phyloP scores from a whole-genome alignment of 2,888 invertebrate genomes.

The Drosophila atroscutellata region DNA sequence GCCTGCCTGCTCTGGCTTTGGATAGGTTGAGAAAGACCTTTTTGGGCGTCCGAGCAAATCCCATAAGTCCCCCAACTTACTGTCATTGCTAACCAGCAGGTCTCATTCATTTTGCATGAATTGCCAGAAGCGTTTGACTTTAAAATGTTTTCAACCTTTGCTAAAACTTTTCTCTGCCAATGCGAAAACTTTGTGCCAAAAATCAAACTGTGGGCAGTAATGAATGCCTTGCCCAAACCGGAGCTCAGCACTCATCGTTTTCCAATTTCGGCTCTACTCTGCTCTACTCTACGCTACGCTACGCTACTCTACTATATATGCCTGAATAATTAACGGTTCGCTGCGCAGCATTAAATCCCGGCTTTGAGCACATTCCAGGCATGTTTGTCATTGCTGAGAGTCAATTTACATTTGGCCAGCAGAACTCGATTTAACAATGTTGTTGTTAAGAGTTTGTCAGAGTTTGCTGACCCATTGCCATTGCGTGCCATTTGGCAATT shows the following conservation, averaged over 20 bases:
- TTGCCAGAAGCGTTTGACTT: conserved; percentile 71
- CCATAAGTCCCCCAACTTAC: conserved; percentile 60
- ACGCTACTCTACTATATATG: conserved; percentile 6
- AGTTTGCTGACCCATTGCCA: conserved; percentile 47
- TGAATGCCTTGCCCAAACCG: conserved; percentile 54
- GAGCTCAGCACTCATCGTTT: conserved; percentile 10
- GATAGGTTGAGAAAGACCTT: conserved; percentile 8
- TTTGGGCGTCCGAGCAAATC: conserved; percentile 49
- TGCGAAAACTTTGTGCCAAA: conserved; percentile 62
- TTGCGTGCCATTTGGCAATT: conserved; percentile 65
- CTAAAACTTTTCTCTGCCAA: conserved; percentile 61
- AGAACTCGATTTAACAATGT: conserved; percentile 50
- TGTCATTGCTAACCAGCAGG: conserved; percentile 58
- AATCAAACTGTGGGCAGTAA: conserved; percentile 71
- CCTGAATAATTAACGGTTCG: conserved; percentile 74
- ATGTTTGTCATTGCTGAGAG: conserved; percentile 57
- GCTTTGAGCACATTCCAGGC: conserved; percentile 35
- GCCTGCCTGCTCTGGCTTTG: conserved; percentile 1
- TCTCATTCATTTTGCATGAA: conserved; percentile 72
- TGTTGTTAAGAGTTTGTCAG: conserved; percentile 35
- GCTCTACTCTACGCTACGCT: background rate
- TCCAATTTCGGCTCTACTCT: background rate
- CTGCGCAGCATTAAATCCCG: conserved; percentile 51
- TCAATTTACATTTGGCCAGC: conserved; percentile 67
- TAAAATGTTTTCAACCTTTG: conserved; percentile 75